phyloP scores from a whole-genome alignment of 2,888 invertebrate species.

The Chelonus formosanus region DNA sequence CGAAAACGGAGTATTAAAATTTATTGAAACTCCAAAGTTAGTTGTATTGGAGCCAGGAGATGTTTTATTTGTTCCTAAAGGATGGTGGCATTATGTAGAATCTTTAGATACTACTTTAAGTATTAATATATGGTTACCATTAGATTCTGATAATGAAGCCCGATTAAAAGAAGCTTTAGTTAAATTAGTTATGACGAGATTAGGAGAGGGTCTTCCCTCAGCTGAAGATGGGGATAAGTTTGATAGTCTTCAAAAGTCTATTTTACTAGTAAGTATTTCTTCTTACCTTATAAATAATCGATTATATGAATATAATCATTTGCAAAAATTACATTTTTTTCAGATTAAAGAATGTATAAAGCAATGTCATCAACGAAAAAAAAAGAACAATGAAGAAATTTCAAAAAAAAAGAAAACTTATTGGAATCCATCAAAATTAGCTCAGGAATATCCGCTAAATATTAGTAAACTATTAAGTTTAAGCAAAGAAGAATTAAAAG shows the following conservation, averaged over 20 bases:
- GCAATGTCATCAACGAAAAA: conserved; percentile 42
- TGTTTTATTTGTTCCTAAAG: conserved; percentile 85
- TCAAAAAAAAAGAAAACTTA: conserved; percentile 36
- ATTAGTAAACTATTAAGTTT: conserved; percentile 43
- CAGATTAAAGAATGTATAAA: conserved; percentile 49
- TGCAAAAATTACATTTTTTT: conserved; percentile 23
- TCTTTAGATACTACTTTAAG: conserved; percentile 68
- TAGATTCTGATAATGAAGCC: conserved; percentile 67
- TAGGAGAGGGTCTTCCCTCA: conserved; percentile 48
- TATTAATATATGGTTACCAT: conserved; percentile 81
- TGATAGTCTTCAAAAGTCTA: not conserved
- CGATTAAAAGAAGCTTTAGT: conserved; percentile 59
- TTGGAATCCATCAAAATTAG: conserved; percentile 46
- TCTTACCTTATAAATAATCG: no score
- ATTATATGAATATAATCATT: no score
- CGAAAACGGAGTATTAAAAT: conserved; percentile 66
- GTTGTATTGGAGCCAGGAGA: conserved; percentile 84
- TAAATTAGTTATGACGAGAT: conserved; percentile 52
- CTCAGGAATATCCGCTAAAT: conserved; percentile 42
- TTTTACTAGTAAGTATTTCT: conserved; percentile 5
- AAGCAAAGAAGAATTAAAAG: conserved; percentile 40
- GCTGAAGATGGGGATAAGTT: conserved; percentile 16
- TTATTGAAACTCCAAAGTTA: conserved; percentile 66
- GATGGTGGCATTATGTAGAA: conserved; percentile 99
- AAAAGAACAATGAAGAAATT: not conserved